Base-by-base conservation (phyloP, 2,888 invertebrate genomes). In the Melieria picta region DNA sequence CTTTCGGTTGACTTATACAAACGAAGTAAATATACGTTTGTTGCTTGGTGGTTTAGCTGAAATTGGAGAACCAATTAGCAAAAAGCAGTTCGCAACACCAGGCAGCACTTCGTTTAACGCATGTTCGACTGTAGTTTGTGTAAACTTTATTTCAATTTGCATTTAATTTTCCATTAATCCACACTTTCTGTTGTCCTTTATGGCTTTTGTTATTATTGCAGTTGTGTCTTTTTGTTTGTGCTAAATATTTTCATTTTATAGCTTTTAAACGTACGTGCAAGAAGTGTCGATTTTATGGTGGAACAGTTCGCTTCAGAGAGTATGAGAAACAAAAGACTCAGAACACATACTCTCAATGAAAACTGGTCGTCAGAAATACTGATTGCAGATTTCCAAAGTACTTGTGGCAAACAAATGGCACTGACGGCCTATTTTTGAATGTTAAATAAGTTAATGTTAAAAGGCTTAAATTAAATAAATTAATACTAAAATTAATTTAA, bases 131-230 rank as follows among this genome's bases (percentile, higher is more conserved):
- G 64, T 16, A 71, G 65, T 7, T 57, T 65, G 62, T 30, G 16
- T 58, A 7, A 48, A 52, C 71, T 74, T 70, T 7, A 61, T 73
- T 75, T 74, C 58, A 56, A 68, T 72, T 68, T 57, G 69, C 45
- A 63, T 73, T 75, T 74, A 65, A 66, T 78, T 77, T 82, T 83
- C 78, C 5, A 77, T 81, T 83, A 77, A 75, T 66, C 48, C 48
- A 76, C 75, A 62, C 69, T 75, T 77, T 82, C 5, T 73, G 78
- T 84, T 84, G 83, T 84, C 83, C 84, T 75, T 82, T 84, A 79
- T 63, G 71, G 64, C 67, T 83, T 84, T 71, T 30, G 77, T 83
- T 83, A 73, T 72, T 80, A 71, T 71, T 66, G 68, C 72, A 74
- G 63, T 72, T 71, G 62, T 46, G 81, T 79, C 82, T 80, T 79